A percentile compares a stretch with the other conserved stretches of the same genome.
Conservation (phyloP, 2,888 invertebrate species). For the Neocrepidodera transversa region DNA sequence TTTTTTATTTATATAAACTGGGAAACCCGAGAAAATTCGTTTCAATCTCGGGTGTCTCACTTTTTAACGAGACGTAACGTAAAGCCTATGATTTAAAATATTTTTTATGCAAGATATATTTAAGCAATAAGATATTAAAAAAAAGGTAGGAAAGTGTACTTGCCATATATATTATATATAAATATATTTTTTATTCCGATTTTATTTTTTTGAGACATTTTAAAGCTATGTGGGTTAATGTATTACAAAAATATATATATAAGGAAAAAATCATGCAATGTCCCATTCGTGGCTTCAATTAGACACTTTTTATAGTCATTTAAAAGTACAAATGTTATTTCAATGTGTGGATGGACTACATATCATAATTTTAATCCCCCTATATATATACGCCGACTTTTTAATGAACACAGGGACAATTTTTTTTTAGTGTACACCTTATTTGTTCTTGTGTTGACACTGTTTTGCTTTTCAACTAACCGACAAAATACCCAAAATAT, state of each 20-base stretch:
- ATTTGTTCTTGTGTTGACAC: slow-evolving; percentile 32
- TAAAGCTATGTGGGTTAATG: slow-evolving; percentile 41
- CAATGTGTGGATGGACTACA: slow-evolving; percentile 57
- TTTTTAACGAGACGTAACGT: slow-evolving; percentile 25
- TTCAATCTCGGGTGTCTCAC: slow-evolving; percentile 5
- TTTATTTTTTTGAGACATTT: slow-evolving; percentile 44
- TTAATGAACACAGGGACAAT: slow-evolving; percentile 37
- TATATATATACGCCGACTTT: slow-evolving; percentile 33
- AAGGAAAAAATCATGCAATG: slow-evolving; percentile 41
- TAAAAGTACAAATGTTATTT: slow-evolving; percentile 78
- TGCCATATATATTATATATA: slow-evolving; percentile 40
- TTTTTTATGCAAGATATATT: slow-evolving; percentile 42
- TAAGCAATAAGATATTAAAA: slow-evolving; percentile 44
- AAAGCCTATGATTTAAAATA: slow-evolving; percentile 41
- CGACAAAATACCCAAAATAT: too few species aligned
- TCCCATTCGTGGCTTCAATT: slow-evolving; percentile 48
- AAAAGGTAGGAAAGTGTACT: slow-evolving; percentile 43
- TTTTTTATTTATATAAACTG: slow-evolving; percentile 3
- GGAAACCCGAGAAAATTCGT: slow-evolving; percentile 1
- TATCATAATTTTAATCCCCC: slow-evolving; percentile 49
- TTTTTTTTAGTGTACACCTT: slow-evolving; percentile 32
- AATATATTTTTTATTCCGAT: slow-evolving; percentile 45
- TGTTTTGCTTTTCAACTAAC: not conserved
- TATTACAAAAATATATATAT: slow-evolving; percentile 30
- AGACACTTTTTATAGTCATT: slow-evolving; percentile 74